phyloP scores from a whole-genome alignment of 1,140 invertebrate species.

The Cotesia vestalis region DNA sequence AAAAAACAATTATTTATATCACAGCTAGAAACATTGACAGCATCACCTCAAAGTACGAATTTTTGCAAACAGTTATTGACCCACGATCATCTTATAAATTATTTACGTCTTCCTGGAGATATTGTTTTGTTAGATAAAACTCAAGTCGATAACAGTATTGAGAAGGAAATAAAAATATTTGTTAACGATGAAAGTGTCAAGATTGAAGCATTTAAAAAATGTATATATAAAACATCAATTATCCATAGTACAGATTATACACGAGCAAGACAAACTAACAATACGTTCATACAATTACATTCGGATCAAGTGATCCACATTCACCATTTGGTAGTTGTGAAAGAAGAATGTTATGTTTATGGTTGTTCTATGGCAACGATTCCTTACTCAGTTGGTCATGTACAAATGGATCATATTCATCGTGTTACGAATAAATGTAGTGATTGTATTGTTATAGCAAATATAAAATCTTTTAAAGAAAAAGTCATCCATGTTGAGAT shows the following conservation, averaged over 20 bases:
- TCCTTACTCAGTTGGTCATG: not conserved
- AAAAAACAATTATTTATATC: not conserved
- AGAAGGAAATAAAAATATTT: not conserved
- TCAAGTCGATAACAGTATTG: not conserved
- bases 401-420: constrained; percentile 15
- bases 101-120: too few relatives aligned
- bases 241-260: constrained; percentile 22
- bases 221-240: not conserved
- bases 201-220: constrained; percentile 13
- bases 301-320: constrained; percentile 18
- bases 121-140: too few relatives aligned
- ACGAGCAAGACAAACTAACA: constrained; percentile 15
- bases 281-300: constrained; percentile 12
- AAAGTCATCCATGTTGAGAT: constrained; percentile 16
- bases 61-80: not conserved
- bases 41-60: not conserved
- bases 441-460: not conserved
- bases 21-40: not conserved
- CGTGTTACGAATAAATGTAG: not conserved
- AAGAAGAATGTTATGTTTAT: constrained; percentile 11
- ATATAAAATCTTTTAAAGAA: constrained; percentile 4
- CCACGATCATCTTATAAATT: not conserved
- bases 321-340: constrained; percentile 7
- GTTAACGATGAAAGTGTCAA: not conserved
- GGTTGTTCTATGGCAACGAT: not conserved